These are phyloP conservation scores for Lasioglossum villosulum DNA, from an alignment of 2,888 invertebrate species.

Conservation along the genomic window DNA sequence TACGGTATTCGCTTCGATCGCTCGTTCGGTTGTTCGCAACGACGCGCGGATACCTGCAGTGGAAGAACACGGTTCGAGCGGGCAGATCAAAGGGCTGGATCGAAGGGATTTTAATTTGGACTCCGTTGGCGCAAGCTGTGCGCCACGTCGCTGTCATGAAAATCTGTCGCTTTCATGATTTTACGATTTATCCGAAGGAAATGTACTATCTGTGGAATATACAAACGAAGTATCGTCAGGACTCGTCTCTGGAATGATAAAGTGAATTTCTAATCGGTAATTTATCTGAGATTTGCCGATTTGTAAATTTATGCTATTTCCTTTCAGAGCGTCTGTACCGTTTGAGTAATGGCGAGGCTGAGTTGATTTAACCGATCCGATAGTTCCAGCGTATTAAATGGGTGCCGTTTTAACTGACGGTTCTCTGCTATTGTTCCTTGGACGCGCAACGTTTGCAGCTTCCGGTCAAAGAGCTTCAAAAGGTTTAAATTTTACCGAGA, in stretches of 20 bases:
- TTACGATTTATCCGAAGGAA: background rate
- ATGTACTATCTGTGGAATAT: background rate
- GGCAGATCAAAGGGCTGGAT: background rate
- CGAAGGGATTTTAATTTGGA: background rate
- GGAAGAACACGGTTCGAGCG: background rate
- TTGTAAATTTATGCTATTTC: background rate
- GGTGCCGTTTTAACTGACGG: background rate
- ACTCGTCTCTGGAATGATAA: background rate
- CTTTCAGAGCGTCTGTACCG: background rate
- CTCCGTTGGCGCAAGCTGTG: background rate
- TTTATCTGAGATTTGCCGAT: background rate
- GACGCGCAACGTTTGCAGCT: background rate
- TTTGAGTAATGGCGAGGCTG: background rate
- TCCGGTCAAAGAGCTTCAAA: conserved; percentile 2
- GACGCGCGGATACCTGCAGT: background rate
- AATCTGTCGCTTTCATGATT: background rate
- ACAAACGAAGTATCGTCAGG: background rate
- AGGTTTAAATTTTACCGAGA: background rate
- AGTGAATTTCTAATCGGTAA: background rate
- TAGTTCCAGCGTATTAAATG: background rate
- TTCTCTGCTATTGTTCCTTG: background rate
- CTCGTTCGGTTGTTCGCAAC: background rate
- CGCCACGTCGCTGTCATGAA: background rate
- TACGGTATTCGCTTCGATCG: conserved; percentile 19
- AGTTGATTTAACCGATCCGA: background rate